These are phyloP conservation scores for Tachyglossus aculeatus DNA, from an alignment of 2,797 vertebrate species.

Conservation along the genomic window DNA sequence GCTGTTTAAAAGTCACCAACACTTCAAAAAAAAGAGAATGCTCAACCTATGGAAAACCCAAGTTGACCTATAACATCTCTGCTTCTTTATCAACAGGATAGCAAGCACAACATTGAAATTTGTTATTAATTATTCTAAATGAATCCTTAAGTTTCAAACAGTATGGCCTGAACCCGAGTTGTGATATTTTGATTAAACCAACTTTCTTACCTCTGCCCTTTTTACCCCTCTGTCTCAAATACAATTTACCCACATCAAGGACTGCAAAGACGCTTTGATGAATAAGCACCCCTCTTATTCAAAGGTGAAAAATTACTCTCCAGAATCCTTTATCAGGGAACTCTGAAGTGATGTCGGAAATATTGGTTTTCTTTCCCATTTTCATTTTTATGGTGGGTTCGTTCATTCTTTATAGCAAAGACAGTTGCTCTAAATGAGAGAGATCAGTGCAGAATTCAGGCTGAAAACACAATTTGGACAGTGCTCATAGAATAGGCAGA, in stretches of 20 bases:
- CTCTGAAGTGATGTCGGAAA: slow-evolving; percentile 32
- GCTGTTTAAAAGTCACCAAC: slow-evolving; percentile 24
- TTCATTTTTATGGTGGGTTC: slow-evolving; percentile 44
- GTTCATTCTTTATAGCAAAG: slow-evolving; percentile 63
- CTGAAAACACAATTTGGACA: slow-evolving; percentile 67
- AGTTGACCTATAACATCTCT: neutral
- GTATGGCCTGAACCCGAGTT: neutral
- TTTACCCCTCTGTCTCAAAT: neutral
- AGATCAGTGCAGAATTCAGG: slow-evolving; percentile 53
- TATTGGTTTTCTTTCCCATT: slow-evolving; percentile 47
- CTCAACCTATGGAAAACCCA: slow-evolving; percentile 10
- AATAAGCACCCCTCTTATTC: neutral
- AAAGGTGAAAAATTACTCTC: slow-evolving; percentile 7
- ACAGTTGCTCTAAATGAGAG: slow-evolving; percentile 55
- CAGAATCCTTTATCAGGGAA: slow-evolving; percentile 25
- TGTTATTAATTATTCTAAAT: neutral
- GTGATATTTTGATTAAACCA: neutral
- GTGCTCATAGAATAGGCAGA: slow-evolving; percentile 48
- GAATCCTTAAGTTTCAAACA: neutral
- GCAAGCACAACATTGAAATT: neutral
- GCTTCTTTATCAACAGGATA: neutral
- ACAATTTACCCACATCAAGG: neutral
- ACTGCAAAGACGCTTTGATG: slow-evolving; percentile 31
- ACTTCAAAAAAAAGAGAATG: slow-evolving; percentile 29
- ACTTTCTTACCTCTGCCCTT: neutral